A percentile compares a stretch with the other conserved stretches of the same genome.
Evolutionary conservation across 1,140 invertebrate genomes (phyloP).

Genomic region (Oreohelix idahoensis): DNA sequence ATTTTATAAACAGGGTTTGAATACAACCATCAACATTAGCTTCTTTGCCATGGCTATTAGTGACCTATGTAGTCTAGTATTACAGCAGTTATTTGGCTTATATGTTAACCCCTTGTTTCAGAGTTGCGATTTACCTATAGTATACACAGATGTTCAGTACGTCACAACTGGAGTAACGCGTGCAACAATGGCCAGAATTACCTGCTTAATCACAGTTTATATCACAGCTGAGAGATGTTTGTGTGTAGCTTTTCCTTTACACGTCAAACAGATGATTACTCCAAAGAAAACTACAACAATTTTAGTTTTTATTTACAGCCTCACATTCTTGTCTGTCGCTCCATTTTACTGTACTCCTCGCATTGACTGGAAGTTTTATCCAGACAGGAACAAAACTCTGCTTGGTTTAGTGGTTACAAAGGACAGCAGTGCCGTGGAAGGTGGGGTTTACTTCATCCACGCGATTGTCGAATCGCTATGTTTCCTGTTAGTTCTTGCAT

Average conservation of each 20-base stretch:
- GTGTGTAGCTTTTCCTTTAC: not conserved
- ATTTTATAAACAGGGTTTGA: not conserved
- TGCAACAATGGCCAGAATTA: not conserved
- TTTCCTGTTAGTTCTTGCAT: not conserved
- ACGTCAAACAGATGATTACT: constrained; percentile 4
- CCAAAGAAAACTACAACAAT: not conserved
- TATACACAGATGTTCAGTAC: not conserved
- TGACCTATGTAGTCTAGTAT: not conserved
- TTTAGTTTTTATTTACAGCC: not conserved
- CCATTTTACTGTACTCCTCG: not conserved
- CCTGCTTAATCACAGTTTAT: not conserved
- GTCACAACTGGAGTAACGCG: not conserved
- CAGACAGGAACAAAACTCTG: not conserved
- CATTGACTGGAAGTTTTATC: not conserved
- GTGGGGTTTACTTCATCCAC: not conserved
- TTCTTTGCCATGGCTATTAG: not conserved
- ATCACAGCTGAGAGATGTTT: not conserved
- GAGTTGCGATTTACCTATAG: not conserved
- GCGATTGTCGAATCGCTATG: not conserved
- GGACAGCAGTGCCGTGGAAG: not conserved
- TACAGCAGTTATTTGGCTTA: not conserved
- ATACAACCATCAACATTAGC: constrained; percentile 5
- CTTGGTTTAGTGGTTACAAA: not conserved
- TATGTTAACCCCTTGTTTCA: not conserved
- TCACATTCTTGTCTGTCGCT: not conserved